Evolutionary conservation across 1,140 invertebrate genomes (phyloP), one percentile per base, ranked within the genome.

Genomic region (Patella vulgata): DNA sequence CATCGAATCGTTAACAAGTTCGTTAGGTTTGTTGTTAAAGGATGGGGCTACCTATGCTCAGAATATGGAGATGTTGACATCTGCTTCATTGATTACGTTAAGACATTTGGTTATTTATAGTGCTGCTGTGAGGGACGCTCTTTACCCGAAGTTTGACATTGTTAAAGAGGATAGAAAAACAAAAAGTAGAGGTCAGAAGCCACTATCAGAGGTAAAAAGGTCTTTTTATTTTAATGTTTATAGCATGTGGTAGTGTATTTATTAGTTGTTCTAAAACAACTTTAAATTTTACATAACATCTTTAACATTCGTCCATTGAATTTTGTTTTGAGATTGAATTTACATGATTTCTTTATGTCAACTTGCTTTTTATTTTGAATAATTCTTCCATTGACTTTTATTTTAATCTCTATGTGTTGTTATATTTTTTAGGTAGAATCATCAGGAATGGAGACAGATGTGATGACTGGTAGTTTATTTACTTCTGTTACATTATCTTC

Each of bases 1-100:
- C 4, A 52, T 73, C 33, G 68, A 73, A 36, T 75, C 73, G 8
- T 11, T 75, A 9, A 66, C 59, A 17, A 68, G 67, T 60, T 75
- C 73, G 1, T 40, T 75, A 44, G 60, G 58, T 19, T 6, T 63
- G 28, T 52, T 75, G 27, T 36, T 72, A 25, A 64, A 64, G 44
- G 68, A 72, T 31, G 58, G 68, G 21, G 66, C 67, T 14, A 42
- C 51, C 25, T 70, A 61, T 48, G 73, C 73, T 17, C 72, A 75
- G 42, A 70, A 54, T 53, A 44, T 75, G 23, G 73, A 75, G 58
- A 36, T 47, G n/a, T 43, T 68, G 11, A 63, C 66, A 25, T 23
- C 68, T 12, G 36, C 59, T 21, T 46, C 70, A 23, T 58, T 75
- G 39, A 39, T 28, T 12, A 54, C 66, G 19, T 44, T 75, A 42